Conservation (phyloP, 2,888 invertebrate species). For the Cataglyphis cursor region DNA sequence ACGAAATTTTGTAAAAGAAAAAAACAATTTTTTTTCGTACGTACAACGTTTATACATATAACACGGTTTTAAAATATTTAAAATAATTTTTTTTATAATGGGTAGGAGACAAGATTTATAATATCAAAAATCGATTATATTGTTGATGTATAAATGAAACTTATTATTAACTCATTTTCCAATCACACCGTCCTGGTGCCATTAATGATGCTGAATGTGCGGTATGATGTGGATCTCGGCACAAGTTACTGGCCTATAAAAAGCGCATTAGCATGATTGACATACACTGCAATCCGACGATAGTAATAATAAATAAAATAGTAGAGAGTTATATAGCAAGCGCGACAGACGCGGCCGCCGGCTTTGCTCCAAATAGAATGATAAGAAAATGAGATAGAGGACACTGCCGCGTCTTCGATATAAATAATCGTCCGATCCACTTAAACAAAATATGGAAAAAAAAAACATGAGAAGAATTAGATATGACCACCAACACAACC, state of each 20-base stretch:
- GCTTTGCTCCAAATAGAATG: slow-evolving; percentile 73
- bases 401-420: slow-evolving; percentile 72
- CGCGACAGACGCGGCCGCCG: slow-evolving; percentile 73
- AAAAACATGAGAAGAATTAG: slow-evolving; percentile 72
- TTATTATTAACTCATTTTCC: neutral
- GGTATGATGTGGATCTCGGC: slow-evolving; percentile 64
- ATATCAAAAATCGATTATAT: neutral
- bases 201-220: slow-evolving; percentile 52
- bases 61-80: neutral
- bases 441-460: slow-evolving; percentile 66
- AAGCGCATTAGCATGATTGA: slow-evolving; percentile 65
- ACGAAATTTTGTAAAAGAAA: neutral
- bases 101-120: neutral
- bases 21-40: neutral
- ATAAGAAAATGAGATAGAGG: slow-evolving; percentile 63
- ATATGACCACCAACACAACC: slow-evolving; percentile 82
- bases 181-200: slow-evolving; percentile 23
- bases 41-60: neutral
- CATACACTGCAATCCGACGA: slow-evolving; percentile 59
- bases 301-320: slow-evolving; percentile 62
- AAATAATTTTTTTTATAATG: neutral
- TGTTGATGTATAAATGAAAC: neutral
- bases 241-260: slow-evolving; percentile 63
- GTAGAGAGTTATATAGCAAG: slow-evolving; percentile 69
- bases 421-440: slow-evolving; percentile 80